Evolutionary conservation across 2,113 vertebrate species (phyloP).

Genomic region (Bubo bubo): DNA sequence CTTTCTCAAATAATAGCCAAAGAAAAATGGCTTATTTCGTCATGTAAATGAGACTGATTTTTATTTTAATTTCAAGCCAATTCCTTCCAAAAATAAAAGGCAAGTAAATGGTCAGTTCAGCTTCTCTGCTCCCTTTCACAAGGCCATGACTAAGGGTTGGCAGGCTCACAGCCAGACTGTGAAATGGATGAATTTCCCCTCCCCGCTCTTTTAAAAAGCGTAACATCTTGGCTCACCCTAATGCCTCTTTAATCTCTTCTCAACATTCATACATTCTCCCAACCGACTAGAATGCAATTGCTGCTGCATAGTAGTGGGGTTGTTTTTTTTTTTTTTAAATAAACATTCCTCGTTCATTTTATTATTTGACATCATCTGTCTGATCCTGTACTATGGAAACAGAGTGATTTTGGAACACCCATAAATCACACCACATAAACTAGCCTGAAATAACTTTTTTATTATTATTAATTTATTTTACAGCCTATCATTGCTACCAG

Average conservation of each 20-base stretch:
- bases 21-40: background rate
- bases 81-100: constrained; percentile 25
- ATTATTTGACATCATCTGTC: background rate
- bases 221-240: constrained; percentile 47
- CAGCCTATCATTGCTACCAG: background rate
- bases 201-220: background rate
- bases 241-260: constrained; percentile 45
- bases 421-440: constrained; percentile 1
- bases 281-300: background rate
- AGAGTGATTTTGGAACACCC: background rate
- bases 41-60: background rate
- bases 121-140: background rate
- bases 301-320: background rate
- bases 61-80: background rate
- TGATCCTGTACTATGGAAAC: background rate
- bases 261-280: constrained; percentile 5
- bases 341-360: background rate
- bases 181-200: constrained; percentile 7
- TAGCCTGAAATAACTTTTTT: background rate
- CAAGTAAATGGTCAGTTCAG: constrained; percentile 25
- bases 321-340: background rate
- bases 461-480: background rate
- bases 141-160: constrained; percentile 32
- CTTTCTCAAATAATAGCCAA: background rate
- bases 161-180: constrained; percentile 7